Conservation (phyloP, 2,888 invertebrate genomes). For the Nomada ferruginata region DNA sequence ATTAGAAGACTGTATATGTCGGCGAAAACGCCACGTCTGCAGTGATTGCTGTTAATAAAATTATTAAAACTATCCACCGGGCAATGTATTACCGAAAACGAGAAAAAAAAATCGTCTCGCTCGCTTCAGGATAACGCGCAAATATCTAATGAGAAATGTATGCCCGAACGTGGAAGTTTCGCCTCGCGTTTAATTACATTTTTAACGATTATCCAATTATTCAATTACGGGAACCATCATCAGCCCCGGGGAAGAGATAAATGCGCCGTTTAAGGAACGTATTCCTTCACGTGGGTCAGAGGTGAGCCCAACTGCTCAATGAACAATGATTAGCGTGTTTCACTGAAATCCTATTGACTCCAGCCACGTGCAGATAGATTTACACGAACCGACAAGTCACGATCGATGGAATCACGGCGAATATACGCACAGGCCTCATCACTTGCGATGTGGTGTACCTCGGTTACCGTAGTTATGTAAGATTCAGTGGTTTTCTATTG, state of each 20-base stretch:
- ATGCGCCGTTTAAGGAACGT: constrained; percentile 47
- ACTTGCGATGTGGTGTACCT: constrained; percentile 19
- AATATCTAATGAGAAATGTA: constrained; percentile 8
- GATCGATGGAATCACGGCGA: constrained; percentile 54
- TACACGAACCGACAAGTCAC: constrained; percentile 55
- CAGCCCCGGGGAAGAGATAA: constrained; percentile 62
- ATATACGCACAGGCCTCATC: constrained; percentile 23
- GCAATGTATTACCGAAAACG: neutral
- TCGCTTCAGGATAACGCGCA: constrained; percentile 39
- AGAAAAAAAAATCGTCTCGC: neutral
- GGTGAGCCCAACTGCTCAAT: constrained; percentile 56
- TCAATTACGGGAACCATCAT: constrained; percentile 58
- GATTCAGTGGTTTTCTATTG: constrained; percentile 58
- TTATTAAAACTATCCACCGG: too few relatives aligned
- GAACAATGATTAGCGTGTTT: constrained; percentile 66
- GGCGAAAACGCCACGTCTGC: too few relatives aligned
- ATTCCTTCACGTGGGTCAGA: constrained; percentile 40
- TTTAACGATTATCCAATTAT: constrained; percentile 40
- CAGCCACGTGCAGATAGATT: constrained; percentile 57
- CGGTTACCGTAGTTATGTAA: constrained; percentile 49
- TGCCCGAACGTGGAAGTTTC: constrained; percentile 22
- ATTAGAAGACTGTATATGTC: too few relatives aligned
- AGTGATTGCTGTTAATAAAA: too few relatives aligned
- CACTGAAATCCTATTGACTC: constrained; percentile 60
- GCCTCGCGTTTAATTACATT: constrained; percentile 34